These are phyloP conservation scores for Chydorus sphaericus DNA, from an alignment of 2,888 invertebrate species.

Conservation along the genomic window DNA sequence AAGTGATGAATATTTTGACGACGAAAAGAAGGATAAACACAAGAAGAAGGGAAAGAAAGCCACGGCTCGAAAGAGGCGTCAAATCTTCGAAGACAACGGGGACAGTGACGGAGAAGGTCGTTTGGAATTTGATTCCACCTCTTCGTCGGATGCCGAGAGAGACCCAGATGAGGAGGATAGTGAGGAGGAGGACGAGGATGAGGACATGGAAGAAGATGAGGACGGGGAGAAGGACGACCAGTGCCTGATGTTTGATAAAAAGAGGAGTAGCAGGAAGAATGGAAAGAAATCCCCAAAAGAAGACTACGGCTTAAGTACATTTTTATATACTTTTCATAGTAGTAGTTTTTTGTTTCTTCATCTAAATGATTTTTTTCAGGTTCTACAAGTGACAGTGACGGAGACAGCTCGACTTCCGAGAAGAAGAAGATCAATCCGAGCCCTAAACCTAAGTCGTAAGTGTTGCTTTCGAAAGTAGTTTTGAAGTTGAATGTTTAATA, in stretches of 20 bases:
- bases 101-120: constrained; percentile 92
- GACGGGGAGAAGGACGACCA: constrained; percentile 57
- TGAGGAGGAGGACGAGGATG: constrained; percentile 49
- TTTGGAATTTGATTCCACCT: constrained; percentile 89
- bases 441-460: not conserved
- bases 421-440: constrained; percentile 21
- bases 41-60: constrained; percentile 29
- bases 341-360: not conserved
- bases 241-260: constrained; percentile 34
- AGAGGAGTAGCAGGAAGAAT: too few relatives aligned
- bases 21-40: constrained; percentile 45
- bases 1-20: constrained; percentile 47
- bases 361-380: constrained; percentile 36
- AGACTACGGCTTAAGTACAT: not conserved
- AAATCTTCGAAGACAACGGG: constrained; percentile 85
- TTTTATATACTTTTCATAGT: not conserved
- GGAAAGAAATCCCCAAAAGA: constrained; percentile 19
- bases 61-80: constrained; percentile 53
- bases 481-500: too few relatives aligned
- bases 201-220: constrained; percentile 54
- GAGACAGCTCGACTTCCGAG: constrained; percentile 48
- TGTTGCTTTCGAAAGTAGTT: too few relatives aligned
- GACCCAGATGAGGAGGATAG: constrained; percentile 47
- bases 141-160: constrained; percentile 45
- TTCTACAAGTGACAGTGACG: constrained; percentile 53